Conservation (phyloP, 2,888 invertebrate genomes). For the Morinoia aosen region DNA sequence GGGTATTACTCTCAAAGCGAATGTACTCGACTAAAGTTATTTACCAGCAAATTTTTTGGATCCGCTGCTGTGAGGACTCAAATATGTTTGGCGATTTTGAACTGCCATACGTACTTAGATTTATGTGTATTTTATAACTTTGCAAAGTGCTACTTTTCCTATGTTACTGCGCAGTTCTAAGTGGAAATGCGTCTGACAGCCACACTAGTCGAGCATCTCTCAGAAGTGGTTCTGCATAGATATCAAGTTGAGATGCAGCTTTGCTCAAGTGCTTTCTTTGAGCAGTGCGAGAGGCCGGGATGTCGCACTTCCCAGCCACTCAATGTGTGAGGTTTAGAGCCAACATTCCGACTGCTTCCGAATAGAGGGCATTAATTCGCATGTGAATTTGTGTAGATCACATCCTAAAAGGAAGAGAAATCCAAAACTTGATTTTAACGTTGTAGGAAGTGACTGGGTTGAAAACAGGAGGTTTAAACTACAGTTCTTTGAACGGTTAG, state of each 20-base stretch:
- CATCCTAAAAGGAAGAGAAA: background rate
- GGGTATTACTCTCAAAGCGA: too few relatives aligned
- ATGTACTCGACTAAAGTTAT: too few relatives aligned
- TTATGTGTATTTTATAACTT: too few relatives aligned
- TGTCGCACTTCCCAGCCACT: background rate
- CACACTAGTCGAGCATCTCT: background rate
- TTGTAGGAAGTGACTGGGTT: background rate
- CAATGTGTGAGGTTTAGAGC: background rate
- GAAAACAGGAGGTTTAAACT: background rate
- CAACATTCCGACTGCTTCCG: background rate
- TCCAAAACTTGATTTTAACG: background rate
- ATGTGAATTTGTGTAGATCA: background rate
- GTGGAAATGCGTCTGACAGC: background rate
- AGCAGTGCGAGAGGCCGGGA: background rate
- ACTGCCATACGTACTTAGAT: too few relatives aligned
- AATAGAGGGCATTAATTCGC: background rate
- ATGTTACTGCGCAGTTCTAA: too few relatives aligned
- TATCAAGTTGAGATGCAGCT: too few relatives aligned
- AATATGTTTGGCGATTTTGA: too few relatives aligned
- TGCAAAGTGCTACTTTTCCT: too few relatives aligned
- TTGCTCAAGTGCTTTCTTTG: background rate
- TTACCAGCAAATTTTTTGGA: too few relatives aligned
- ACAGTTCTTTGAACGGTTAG: background rate
- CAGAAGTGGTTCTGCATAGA: too few relatives aligned
- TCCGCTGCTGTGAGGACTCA: too few relatives aligned